Evolutionary conservation across 2,113 vertebrate species (phyloP), one percentile per base, ranked within the genome.

Genomic region (Tretioscincus oriximinensis): DNA sequence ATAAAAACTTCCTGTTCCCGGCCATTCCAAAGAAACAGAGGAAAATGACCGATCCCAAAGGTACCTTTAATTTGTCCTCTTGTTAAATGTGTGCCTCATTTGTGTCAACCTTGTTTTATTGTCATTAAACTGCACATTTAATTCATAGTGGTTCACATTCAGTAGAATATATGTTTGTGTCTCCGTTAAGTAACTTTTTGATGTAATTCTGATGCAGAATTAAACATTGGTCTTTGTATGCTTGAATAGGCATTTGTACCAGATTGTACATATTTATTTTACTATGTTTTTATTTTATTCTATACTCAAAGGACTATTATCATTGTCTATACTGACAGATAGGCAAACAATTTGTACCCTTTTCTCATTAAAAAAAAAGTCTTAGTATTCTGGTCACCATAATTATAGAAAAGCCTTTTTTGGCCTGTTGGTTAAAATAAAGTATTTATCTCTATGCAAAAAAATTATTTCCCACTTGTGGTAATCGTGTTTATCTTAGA

Each of bases 381-480:
- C 35, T 5, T 41, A 41, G 35, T 85, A 58, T 87, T 1, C 20
- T 14, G 26, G 77, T 45, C 9, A 29, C 70, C 78, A 22, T 76
- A 28, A 58, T 58, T 58, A 58, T 18, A 58, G 14, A 58, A 58
- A 58, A 58, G 14, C 14, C 12, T 58, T 58, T n/a, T 18, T 18
- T 18, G 18, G 54, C 14, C 14, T 58, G 16, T 18, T 58, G 54
- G 54, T 18, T 58, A 58, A 58, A 4, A 58, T 58, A 12, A 58
- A 58, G 54, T 58, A 16, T 58, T 58, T 58, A 58, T 58, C 16
- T 16, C 4, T 58, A 18, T 58, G 54, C 18, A 58, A 18, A 58
- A 58, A 58, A 16, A 18, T 14, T 76, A 81, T 45, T 80, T 81
- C 85, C 86, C 82, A 54, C 31, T 82, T 87, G 78, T 65, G 78